phyloP scores from a whole-genome alignment of 2,797 vertebrate genomes.

The Cyprinella venusta region DNA sequence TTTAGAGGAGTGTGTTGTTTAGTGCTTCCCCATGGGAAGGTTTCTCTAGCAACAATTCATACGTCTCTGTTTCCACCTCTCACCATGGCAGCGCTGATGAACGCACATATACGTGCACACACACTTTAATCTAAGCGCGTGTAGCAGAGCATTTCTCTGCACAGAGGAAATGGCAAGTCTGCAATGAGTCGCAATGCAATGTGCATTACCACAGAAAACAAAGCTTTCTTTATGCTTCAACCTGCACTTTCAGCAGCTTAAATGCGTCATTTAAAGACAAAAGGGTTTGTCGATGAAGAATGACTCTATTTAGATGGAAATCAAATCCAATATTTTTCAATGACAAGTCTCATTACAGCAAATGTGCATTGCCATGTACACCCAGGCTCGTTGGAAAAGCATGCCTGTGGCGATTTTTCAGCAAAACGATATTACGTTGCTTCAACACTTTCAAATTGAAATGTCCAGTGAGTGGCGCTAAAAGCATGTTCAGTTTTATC shows the following conservation, averaged over 20 bases:
- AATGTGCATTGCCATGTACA: slow-evolving; percentile 1
- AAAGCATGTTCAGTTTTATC: neutral
- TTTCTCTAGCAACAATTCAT: slow-evolving; percentile 51
- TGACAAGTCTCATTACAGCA: neutral
- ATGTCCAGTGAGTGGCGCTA: neutral
- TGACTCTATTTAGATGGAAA: slow-evolving; percentile 39
- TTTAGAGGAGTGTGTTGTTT: slow-evolving; percentile 29
- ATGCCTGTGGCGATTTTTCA: neutral
- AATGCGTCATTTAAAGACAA: slow-evolving; percentile 13
- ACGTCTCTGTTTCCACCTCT: slow-evolving; percentile 33
- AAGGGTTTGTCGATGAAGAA: neutral
- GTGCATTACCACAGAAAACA: slow-evolving; percentile 46
- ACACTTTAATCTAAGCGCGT: slow-evolving; percentile 8
- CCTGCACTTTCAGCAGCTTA: slow-evolving; percentile 13
- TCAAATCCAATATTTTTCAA: slow-evolving; percentile 1
- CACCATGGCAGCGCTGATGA: slow-evolving; percentile 56
- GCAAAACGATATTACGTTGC: neutral
- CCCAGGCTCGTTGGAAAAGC: neutral
- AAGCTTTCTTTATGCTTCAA: slow-evolving; percentile 31
- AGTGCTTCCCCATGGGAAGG: slow-evolving; percentile 36
- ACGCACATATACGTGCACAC: slow-evolving; percentile 11
- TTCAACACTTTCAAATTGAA: neutral
- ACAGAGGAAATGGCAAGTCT: slow-evolving; percentile 50
- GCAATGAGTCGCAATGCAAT: slow-evolving; percentile 41
- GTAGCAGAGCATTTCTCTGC: slow-evolving; percentile 43